phyloP scores from a whole-genome alignment of 1,140 invertebrate genomes.

The Copidosoma floridanum region DNA sequence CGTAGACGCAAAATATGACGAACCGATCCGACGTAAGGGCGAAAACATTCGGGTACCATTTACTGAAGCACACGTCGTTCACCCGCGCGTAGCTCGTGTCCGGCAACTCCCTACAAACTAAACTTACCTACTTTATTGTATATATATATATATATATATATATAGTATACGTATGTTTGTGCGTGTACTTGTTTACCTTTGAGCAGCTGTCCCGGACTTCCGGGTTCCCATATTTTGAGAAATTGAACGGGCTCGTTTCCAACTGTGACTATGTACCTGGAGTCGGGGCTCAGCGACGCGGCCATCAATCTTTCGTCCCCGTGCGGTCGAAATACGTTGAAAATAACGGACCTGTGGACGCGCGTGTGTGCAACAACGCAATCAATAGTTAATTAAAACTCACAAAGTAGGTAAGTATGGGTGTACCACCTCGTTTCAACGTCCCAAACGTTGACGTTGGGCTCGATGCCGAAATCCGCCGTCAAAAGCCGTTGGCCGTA shows the following conservation, averaged over 20 bases:
- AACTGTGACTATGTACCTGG: constrained; percentile 59
- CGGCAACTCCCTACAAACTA: constrained; percentile 31
- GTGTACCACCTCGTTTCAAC: constrained; percentile 41
- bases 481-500: constrained; percentile 58
- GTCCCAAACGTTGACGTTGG: constrained; percentile 60
- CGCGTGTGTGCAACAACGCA: not conserved
- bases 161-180: no score
- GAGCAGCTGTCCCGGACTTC: constrained; percentile 56
- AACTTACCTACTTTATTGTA: not conserved
- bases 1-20: constrained; percentile 47
- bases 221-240: constrained; percentile 61
- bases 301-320: constrained; percentile 43
- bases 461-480: constrained; percentile 58
- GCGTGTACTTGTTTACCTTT: constrained; percentile 35
- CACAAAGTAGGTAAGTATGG: not conserved
- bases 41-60: constrained; percentile 44
- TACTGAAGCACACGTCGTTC: constrained; percentile 46
- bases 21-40: constrained; percentile 43
- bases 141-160: not conserved
- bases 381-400: no score
- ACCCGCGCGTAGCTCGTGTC: constrained; percentile 21
- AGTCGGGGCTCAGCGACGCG: constrained; percentile 57
- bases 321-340: constrained; percentile 57
- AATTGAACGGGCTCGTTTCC: constrained; percentile 49
- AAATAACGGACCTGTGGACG: constrained; percentile 49